Conservation (phyloP, 2,797 vertebrate species). For the Huso huso region DNA sequence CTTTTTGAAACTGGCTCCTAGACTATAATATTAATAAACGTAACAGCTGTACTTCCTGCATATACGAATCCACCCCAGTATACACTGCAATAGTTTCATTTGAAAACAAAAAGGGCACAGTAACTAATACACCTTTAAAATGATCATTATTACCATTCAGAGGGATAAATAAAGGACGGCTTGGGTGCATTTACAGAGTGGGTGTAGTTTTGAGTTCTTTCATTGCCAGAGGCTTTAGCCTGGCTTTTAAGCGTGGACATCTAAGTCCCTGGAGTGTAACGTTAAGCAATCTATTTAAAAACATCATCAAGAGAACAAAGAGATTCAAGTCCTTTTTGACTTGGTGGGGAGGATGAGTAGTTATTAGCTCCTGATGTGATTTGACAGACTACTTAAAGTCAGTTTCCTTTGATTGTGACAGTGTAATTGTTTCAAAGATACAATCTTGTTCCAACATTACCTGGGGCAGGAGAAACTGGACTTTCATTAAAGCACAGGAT, state of each 20-base stretch:
- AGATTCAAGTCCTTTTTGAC: conserved; percentile 65
- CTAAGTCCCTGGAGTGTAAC: conserved; percentile 70
- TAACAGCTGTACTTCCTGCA: no score
- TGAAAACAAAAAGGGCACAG: conserved; percentile 13
- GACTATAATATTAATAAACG: no score
- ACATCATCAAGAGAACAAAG: conserved; percentile 75
- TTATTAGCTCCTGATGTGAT: conserved; percentile 65
- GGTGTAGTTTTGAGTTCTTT: conserved; percentile 1
- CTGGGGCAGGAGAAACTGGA: conserved; percentile 70
- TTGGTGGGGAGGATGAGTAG: conserved; percentile 70
- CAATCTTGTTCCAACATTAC: conserved; percentile 63
- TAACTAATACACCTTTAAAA: conserved; percentile 18
- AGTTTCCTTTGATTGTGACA: conserved; percentile 82
- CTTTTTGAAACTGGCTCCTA: no score
- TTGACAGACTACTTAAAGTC: conserved; percentile 66
- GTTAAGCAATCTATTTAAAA: conserved; percentile 67
- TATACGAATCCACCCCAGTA: no score
- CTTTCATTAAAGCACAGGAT: conserved; percentile 72
- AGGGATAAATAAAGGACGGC: conserved; percentile 19
- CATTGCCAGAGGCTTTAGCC: conserved; percentile 24
- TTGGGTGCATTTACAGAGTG: conserved; percentile 25
- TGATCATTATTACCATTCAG: conserved; percentile 4
- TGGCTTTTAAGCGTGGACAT: conserved; percentile 51
- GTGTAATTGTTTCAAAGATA: conserved; percentile 77
- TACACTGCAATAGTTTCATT: not conserved